Conservation (phyloP, 2,113 vertebrate genomes). For the Vulpes ferrilata region DNA sequence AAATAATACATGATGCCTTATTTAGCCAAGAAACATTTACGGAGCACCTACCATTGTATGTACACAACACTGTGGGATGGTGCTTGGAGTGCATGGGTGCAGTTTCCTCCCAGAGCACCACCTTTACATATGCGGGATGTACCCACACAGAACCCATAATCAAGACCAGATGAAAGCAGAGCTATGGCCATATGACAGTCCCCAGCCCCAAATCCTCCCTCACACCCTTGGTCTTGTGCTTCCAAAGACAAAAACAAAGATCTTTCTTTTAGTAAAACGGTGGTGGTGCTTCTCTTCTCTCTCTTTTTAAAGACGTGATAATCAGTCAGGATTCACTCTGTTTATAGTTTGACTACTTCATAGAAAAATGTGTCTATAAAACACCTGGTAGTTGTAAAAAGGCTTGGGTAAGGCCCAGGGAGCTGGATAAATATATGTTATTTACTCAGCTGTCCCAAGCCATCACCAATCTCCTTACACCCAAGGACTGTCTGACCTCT, state of each 20-base stretch:
- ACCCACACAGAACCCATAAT: neutral
- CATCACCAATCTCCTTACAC: constrained; percentile 22
- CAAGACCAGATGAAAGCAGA: neutral
- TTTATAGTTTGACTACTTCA: constrained; percentile 72
- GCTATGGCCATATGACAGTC: too few relatives aligned
- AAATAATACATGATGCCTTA: neutral
- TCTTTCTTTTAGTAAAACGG: neutral
- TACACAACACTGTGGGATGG: neutral
- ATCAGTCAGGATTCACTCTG: constrained; percentile 36
- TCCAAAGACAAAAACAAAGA: constrained; percentile 2
- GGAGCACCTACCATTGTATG: neutral
- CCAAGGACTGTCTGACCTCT: constrained; percentile 10
- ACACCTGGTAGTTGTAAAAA: constrained; percentile 76
- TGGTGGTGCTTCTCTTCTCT: neutral
- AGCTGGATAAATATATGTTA: constrained; percentile 59
- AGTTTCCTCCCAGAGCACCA: neutral
- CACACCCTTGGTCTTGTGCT: neutral
- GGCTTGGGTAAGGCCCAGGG: constrained; percentile 60
- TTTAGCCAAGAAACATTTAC: neutral
- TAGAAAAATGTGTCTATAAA: constrained; percentile 63
- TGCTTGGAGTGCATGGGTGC: neutral
- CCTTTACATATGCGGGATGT: neutral
- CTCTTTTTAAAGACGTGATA: neutral
- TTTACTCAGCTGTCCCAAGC: constrained; percentile 74
- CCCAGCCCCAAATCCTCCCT: neutral